Conservation (phyloP, 2,888 invertebrate genomes). For the Pammene fasciana region DNA sequence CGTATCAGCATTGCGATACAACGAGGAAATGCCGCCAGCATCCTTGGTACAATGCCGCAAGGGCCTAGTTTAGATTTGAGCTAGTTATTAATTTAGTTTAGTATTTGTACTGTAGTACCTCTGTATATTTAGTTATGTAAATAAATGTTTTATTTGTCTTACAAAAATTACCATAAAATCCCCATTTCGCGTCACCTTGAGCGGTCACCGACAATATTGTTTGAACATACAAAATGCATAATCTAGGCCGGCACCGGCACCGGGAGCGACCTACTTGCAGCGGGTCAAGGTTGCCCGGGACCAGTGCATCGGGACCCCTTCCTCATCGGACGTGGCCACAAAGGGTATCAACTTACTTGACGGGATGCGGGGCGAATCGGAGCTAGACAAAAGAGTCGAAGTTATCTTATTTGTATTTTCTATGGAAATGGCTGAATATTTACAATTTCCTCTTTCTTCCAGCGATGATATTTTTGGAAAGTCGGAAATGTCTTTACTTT, state of each 20-base stretch:
- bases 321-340: neutral
- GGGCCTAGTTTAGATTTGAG: no score
- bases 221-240: slow-evolving; percentile 38
- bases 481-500: no score
- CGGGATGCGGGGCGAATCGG: neutral
- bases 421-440: neutral
- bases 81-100: no score
- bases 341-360: slow-evolving; percentile 10
- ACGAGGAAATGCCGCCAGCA: no score
- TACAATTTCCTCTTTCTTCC: no score
- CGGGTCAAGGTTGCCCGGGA: slow-evolving; percentile 32
- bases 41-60: no score
- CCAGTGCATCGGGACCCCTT: slow-evolving; percentile 32
- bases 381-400: neutral
- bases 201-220: slow-evolving; percentile 9
- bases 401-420: neutral
- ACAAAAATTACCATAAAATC: slow-evolving; percentile 15
- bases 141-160: no score
- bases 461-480: no score
- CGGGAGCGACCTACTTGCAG: slow-evolving; percentile 34
- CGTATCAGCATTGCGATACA: no score
- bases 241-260: slow-evolving; percentile 20
- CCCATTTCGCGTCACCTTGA: slow-evolving; percentile 12
- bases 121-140: no score
- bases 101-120: no score